Conservation (phyloP, 2,888 invertebrate species). For the Platynereis dumerilii region DNA sequence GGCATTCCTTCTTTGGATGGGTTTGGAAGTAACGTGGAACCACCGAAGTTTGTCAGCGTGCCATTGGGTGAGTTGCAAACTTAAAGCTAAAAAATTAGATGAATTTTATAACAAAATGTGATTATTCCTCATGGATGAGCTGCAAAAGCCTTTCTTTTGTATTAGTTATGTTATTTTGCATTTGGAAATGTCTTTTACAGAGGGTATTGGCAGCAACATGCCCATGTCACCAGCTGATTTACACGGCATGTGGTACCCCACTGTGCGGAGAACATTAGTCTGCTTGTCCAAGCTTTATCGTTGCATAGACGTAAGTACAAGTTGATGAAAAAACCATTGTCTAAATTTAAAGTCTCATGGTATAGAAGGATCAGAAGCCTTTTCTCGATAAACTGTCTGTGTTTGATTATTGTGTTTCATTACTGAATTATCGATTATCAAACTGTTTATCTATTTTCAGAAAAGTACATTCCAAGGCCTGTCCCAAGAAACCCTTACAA, state of each 20-base stretch:
- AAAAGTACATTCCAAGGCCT: conserved; percentile 94
- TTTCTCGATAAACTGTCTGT: neutral
- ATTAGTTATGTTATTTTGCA: too few species aligned
- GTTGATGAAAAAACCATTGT: neutral
- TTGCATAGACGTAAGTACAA: conserved; percentile 75
- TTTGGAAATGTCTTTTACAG: too few species aligned
- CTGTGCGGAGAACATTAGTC: conserved; percentile 90
- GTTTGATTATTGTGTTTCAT: too few species aligned
- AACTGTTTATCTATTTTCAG: too few species aligned
- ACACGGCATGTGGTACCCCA: conserved; percentile 99
- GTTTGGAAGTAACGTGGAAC: neutral
- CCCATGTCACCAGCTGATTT: conserved; percentile 88
- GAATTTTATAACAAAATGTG: neutral
- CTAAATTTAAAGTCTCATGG: neutral
- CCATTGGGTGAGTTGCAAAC: conserved; percentile 15
- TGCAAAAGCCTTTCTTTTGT: too few species aligned
- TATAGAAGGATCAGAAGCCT: conserved; percentile 4
- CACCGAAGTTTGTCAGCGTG: conserved; percentile 21
- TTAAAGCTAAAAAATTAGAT: neutral
- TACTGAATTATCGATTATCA: too few species aligned
- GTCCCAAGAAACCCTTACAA: conserved; percentile 92
- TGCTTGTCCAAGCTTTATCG: conserved; percentile 91
- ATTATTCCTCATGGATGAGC: too few species aligned
- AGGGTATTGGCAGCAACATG: conserved; percentile 49
- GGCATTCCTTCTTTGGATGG: conserved; percentile 6